Percentiles rank a stretch among this genome's conserved stretches.
Conservation (phyloP, 1,140 invertebrate genomes). For the Pemphigus obesinymphae region DNA sequence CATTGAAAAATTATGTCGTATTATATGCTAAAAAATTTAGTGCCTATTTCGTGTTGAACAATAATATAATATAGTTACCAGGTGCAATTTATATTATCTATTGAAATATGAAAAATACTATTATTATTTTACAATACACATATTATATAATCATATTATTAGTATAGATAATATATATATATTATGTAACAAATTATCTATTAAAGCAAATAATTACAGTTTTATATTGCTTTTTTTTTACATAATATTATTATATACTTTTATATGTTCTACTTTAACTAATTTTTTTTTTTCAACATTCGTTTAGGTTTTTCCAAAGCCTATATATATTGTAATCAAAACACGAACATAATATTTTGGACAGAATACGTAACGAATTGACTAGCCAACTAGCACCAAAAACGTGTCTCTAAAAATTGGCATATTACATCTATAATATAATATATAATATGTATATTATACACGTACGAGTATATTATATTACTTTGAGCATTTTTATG, state of each 20-base stretch:
- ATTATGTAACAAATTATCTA: not conserved
- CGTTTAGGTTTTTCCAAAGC: not conserved
- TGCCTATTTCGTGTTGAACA: not conserved
- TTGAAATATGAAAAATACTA: constrained; percentile 2
- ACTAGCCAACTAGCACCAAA: constrained; percentile 1
- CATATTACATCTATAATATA: not conserved
- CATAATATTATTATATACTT: too few relatives aligned
- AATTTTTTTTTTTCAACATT: not conserved
- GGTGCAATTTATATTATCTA: not conserved
- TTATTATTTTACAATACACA: not conserved
- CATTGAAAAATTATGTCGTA: not conserved
- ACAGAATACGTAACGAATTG: not conserved
- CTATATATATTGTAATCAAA: too few relatives aligned
- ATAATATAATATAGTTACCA: not conserved
- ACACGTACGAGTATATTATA: not conserved
- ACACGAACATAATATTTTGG: not conserved
- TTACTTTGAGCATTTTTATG: constrained; percentile 17
- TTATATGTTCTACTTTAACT: not conserved
- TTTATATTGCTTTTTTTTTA: not conserved
- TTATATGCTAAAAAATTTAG: not conserved
- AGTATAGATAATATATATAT: too few relatives aligned
- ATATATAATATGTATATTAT: not conserved
- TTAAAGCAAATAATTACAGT: not conserved
- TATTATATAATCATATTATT: not conserved
- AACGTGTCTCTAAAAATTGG: not conserved